Percentiles rank a stretch among this genome's conserved stretches.
Conservation (phyloP, 2,797 vertebrate genomes). For the Aldrovandia affinis region DNA sequence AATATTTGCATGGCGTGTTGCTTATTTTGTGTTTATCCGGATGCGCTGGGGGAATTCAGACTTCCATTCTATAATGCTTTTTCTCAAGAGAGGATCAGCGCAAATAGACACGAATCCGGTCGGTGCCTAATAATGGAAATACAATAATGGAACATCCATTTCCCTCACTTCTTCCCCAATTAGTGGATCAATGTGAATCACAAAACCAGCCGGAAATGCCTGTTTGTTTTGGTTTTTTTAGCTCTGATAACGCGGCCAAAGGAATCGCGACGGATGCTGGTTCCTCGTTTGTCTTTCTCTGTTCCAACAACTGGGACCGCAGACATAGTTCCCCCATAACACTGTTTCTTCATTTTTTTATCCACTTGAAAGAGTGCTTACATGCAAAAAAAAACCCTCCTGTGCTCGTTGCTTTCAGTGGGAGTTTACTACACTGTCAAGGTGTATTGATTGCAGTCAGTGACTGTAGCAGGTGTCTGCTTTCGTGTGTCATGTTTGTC, state of each 20-base stretch:
- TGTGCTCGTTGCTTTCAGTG: background rate
- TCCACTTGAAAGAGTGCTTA: background rate
- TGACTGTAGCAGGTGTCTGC: background rate
- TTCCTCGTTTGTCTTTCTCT: background rate
- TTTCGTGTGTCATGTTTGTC: slow-evolving; percentile 9
- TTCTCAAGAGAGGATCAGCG: slow-evolving; percentile 9
- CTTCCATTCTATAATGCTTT: slow-evolving; percentile 1
- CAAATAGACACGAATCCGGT: slow-evolving; percentile 17
- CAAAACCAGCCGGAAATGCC: background rate
- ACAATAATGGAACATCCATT: slow-evolving; percentile 23
- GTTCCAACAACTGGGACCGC: background rate
- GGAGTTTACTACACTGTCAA: background rate
- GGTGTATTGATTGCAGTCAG: background rate
- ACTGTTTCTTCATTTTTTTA: background rate
- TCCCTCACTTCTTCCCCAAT: background rate
- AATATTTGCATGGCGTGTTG: slow-evolving; percentile 31
- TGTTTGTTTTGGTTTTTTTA: slow-evolving; percentile 8
- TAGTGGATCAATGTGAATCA: slow-evolving; percentile 13
- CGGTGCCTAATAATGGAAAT: slow-evolving; percentile 30
- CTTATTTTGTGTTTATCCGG: slow-evolving; percentile 21
- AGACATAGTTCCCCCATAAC: background rate
- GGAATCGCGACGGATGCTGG: too few relatives aligned
- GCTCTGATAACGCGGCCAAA: background rate
- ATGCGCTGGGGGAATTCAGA: slow-evolving; percentile 29
- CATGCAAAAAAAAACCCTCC: background rate